Evolutionary conservation across 2,888 invertebrate genomes (phyloP), one percentile per base, ranked within the genome.

Genomic region (Cylloceria caligata): DNA sequence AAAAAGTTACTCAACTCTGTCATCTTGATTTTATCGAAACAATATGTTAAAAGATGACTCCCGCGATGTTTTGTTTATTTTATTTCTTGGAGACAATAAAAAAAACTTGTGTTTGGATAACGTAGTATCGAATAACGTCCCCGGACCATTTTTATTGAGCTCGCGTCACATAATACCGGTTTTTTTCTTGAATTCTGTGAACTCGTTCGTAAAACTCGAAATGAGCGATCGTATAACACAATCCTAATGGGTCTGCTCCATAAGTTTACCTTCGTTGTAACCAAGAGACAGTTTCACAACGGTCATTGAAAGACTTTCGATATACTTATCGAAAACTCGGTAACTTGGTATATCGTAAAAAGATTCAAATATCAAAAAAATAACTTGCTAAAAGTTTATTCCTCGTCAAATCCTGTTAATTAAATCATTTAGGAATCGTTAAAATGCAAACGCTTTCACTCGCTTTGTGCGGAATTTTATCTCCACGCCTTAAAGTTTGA

Each of bases 121-220:
- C 13, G 5, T 34, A 3, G 19, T n/a, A 49, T n/a, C 16, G 5
- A 36, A 6, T 2, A n/a, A 45, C 7, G 49, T n/a, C 9, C 49
- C 45, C 9, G 9, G 7, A 19, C n/a, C 24, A 30, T 42, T 68
- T 65, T 62, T 52, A 13, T 65, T 11, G 9, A 13, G 13, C 34
- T n/a, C 7, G 11, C n/a, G 36, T 47, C 55, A n/a, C 3, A 27
- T 34, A 30, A 81, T 65, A 73, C 64, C 72, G 45, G 68, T 72
- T 76, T 42, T 34, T 36, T 39, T 2, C n/a, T 71, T 47, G 36
- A 6, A 47, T 39, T 55, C 64, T 13, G 36, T 36, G 39, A 71
- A 69, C 47, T 47, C 55, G 64, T 39, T 65, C 39, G 30, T 57
- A 27, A 74, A 71, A 80, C 27, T 47, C 30, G 36, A 55, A 57